Base-by-base conservation (phyloP, 2,113 vertebrate genomes). In the Oostethus manadensis region DNA sequence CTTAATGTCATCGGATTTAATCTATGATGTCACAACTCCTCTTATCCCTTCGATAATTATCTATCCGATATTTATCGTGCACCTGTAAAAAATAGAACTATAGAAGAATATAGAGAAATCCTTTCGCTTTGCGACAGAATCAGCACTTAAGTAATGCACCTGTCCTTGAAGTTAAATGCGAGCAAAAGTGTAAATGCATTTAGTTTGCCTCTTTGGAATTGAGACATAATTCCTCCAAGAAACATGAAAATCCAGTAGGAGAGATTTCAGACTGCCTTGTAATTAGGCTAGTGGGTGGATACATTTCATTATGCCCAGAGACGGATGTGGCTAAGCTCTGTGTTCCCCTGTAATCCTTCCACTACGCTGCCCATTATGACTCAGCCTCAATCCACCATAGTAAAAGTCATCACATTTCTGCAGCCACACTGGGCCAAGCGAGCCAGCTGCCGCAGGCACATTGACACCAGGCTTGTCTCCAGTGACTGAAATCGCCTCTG, bases 211-310 rank as follows among this genome's bases (percentile, higher is more conserved):
- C 9, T n/a, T 33, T 51, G 50, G 40, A 65, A 48, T 16, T 54
- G n/a, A 54, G 56, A 66, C 26, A 35, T 26, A 15, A 56, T 35
- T 35, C 51, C 35, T 17, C 33, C 20, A 20, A 58, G 38, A 49
- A 49, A 40, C 50, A 44, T 64, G 10, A 4, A 63, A 66, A 54
- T 70, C 59, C 55, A 68, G 60, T 51, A 60, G 53, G 51, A 54
- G 29, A 54, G 51, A 35, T 54, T 54, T 64, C 16, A 47, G 38
- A 74, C 60, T 72, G 51, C 4, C 22, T 35, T 55, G 53, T 81
- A 80, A 78, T 84, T 81, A 80, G 66, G 56, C 40, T 51, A 38
- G 61, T 58, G 56, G 71, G 75, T 70, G 70, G 76, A 80, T 81
- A 60, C 66, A 74, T 75, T 79, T 73, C 64, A 73, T 74, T 71